A percentile compares a stretch with the other conserved stretches of the same genome.
Conservation (phyloP, 2,888 invertebrate species). For the Miltochrista miniata region DNA sequence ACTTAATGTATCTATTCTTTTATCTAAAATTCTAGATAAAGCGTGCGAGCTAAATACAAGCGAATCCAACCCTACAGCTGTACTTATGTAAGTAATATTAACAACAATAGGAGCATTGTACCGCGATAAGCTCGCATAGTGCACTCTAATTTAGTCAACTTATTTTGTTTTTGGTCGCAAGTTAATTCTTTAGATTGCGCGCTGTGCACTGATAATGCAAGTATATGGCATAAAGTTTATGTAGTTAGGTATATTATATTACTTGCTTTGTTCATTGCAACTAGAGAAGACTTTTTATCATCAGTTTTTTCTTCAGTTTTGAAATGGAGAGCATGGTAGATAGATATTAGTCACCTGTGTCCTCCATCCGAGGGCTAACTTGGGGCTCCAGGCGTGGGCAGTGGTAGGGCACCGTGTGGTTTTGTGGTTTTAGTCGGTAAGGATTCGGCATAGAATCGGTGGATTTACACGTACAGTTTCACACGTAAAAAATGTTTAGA, state of each 20-base stretch:
- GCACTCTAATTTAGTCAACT: conserved; percentile 37
- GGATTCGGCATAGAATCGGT: too few species aligned
- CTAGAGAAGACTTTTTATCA: not conserved
- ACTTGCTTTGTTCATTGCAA: not conserved
- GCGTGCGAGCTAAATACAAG: conserved; percentile 8
- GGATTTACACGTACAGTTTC: too few species aligned
- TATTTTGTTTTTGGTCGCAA: conserved; percentile 27
- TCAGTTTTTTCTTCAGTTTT: not conserved
- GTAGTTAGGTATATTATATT: not conserved
- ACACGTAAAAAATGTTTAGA: too few species aligned
- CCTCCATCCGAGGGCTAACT: too few species aligned
- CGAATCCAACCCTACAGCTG: conserved; percentile 2
- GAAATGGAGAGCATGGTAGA: too few species aligned
- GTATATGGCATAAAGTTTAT: not conserved
- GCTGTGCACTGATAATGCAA: not conserved
- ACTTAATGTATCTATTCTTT: conserved; percentile 16
- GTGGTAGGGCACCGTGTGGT: too few species aligned
- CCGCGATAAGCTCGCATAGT: conserved; percentile 34
- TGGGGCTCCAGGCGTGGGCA: too few species aligned
- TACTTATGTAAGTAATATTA: conserved; percentile 23
- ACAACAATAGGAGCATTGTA: conserved; percentile 28
- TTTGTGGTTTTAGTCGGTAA: too few species aligned
- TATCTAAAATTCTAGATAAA: not conserved
- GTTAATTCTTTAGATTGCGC: conserved; percentile 20
- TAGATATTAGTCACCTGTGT: too few species aligned